Base-by-base conservation (phyloP, 1,140 invertebrate genomes). In the Aphidius gifuensis region DNA sequence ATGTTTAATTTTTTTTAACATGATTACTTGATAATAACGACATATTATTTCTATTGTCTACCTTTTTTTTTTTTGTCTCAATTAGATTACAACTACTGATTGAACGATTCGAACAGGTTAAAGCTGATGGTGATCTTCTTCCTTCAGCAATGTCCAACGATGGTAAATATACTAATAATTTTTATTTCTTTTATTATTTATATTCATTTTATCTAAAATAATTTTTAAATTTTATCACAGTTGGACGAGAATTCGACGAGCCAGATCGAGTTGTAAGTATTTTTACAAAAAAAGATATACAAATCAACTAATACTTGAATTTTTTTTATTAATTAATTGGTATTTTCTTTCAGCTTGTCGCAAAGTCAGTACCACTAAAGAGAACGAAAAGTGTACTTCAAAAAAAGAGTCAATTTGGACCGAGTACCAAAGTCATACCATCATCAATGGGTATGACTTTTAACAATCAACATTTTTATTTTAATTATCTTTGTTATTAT, bases 71-170 rank as follows among this genome's bases (percentile, higher is more conserved):
- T 42, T 60, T 11, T 60, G 16, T 16, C 16, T 16, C 16, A 54
- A 23, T 54, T 61, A 81, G 80, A 62, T 94, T 77, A 86, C 85
- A 60, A 73, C 86, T 65, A 51, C 76, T 97, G 21, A 87, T 92
- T 68, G 85, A 88, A 60, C 92, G 90, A 76, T 96, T 97, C 80
- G 93, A 96, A 80, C 92, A 96, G 76, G 85, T 92, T 38, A 88
- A 87, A 69, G 86, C 85, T 44, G 88, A 90, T 11, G 93, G 92
- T 1, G 85, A 92, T 51, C 79, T 96, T 71, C 71, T 95, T 68
- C 88, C 90, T 9, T 88, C 92, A 54, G 93, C 91, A 69, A 76
- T 79, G 67, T 76, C 75, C 16, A 71, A 74, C 23, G 78, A 81
- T 39, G 73, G 80, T 81, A 62, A 80, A 78, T 71, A 61, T 60